Percentiles rank a stretch among this genome's conserved stretches.
Evolutionary conservation across 2,797 vertebrate species (phyloP).

Genomic region (Kryptopterus vitreolus): DNA sequence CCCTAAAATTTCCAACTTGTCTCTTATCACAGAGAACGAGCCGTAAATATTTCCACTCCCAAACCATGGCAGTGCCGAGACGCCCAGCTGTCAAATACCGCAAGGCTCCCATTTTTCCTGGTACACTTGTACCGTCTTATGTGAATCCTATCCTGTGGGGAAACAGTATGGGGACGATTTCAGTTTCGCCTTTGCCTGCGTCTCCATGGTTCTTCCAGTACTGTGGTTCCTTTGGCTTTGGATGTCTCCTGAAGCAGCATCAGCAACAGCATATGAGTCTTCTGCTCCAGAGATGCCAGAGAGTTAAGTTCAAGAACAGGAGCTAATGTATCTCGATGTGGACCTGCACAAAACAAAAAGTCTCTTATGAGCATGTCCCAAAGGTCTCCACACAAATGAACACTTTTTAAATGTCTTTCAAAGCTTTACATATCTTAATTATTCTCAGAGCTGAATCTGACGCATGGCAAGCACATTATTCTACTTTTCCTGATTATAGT

Average conservation of each 20-base stretch:
- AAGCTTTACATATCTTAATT: too few relatives aligned
- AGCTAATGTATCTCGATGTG: constrained; percentile 96
- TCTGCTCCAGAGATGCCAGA: constrained; percentile 5
- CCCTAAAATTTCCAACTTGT: constrained; percentile 50
- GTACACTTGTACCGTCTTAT: background rate
- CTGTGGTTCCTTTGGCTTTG: background rate
- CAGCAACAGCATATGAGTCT: background rate
- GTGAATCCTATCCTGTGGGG: too few relatives aligned
- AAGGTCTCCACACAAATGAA: too few relatives aligned
- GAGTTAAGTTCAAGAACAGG: background rate
- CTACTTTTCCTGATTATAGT: too few relatives aligned
- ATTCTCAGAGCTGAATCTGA: too few relatives aligned
- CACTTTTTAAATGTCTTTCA: too few relatives aligned
- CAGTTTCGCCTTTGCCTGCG: background rate
- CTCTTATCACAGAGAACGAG: background rate
- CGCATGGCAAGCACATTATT: too few relatives aligned
- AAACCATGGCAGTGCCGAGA: background rate
- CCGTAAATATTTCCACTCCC: background rate
- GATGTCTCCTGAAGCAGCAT: background rate
- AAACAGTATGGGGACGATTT: background rate
- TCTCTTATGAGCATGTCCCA: too few relatives aligned
- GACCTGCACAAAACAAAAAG: constrained; percentile 75
- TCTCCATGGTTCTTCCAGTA: constrained; percentile 1
- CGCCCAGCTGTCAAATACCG: background rate
- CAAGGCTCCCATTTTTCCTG: background rate